Base-by-base conservation (phyloP, 2,888 invertebrate genomes). In the Polyploca ridens region DNA sequence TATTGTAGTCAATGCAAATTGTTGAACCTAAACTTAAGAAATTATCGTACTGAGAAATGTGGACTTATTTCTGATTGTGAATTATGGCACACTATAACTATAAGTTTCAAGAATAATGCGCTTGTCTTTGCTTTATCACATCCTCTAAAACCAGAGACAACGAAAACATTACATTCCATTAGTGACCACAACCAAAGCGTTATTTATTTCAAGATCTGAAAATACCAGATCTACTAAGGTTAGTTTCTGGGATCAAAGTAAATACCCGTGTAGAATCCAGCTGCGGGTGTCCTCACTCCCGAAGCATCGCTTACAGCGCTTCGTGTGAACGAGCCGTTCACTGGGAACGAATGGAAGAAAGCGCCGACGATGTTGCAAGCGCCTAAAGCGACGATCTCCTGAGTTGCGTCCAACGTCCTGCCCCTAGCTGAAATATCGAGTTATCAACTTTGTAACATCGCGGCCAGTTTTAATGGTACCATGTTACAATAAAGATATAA, bases 261-360 rank as follows among this genome's bases (percentile, higher is more conserved):
- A 71, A 69, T 54, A 96, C 97, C 96, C 63, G 97, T 96, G 79
- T 96, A 96, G 69, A 97, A 90, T 33, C 97, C 97, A 58, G 96
- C 96, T 58, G 96, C 94, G 0, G 97, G 96, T 5, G 97, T 97
- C 73, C 94, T 95, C 0, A 97, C 97, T 7, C 97, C 97, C 76
- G 97, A 97, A 62, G 97, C 96, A 70, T 97, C 96, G 89, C 97
- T 97, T 54, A 98, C 97, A 68, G 97, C 97, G 79, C 97, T 96
- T 74, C 97, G 90, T 0, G 96, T 95, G 84, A 97, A 97, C 3
- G 96, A 96, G 46, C 96, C 97, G 82, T 96, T 95, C 41, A 97
- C 96, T 0, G 97, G 97, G 86, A 97, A 97, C 0, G 97, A 96
- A n/a, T 95, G 94, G 79, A 97, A 96, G 85, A 97, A 97, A 58